Percentiles rank a stretch among this genome's conserved stretches.
Evolutionary conservation across 2,113 vertebrate genomes (phyloP).

Genomic region (Balaenoptera acutorostrata): DNA sequence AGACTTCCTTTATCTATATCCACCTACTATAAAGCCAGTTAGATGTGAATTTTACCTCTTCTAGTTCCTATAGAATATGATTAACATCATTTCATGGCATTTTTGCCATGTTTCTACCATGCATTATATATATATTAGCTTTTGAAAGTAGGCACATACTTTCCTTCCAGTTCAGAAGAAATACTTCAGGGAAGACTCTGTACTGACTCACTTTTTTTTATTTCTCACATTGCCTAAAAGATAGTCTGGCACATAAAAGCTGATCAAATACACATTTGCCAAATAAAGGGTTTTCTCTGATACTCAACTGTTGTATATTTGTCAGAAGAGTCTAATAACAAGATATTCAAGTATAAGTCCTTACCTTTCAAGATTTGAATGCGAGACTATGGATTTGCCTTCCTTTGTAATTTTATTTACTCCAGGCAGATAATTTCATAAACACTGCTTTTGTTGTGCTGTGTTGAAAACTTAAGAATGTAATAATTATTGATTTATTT

Average conservation of each 20-base stretch:
- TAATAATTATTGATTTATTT: neutral
- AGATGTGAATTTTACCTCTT: neutral
- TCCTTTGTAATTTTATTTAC: neutral
- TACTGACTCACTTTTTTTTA: neutral
- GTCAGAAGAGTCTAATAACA: neutral
- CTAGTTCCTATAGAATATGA: neutral
- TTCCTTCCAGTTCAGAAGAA: neutral
- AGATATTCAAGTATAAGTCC: neutral
- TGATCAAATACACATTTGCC: neutral
- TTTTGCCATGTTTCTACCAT: neutral
- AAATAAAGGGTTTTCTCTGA: neutral
- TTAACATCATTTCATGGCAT: neutral
- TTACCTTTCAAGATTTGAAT: neutral
- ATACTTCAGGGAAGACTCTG: neutral
- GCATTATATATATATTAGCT: neutral
- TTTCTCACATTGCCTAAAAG: neutral
- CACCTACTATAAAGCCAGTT: neutral
- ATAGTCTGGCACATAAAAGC: neutral
- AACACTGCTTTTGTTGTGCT: neutral
- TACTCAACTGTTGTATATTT: neutral
- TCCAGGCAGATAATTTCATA: neutral
- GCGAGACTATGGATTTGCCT: neutral
- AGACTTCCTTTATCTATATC: neutral
- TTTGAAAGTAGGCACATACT: neutral
- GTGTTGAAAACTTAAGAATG: neutral